These are phyloP conservation scores for Lasioglossum villosulum DNA, from an alignment of 2,888 invertebrate genomes.

Conservation along the genomic window DNA sequence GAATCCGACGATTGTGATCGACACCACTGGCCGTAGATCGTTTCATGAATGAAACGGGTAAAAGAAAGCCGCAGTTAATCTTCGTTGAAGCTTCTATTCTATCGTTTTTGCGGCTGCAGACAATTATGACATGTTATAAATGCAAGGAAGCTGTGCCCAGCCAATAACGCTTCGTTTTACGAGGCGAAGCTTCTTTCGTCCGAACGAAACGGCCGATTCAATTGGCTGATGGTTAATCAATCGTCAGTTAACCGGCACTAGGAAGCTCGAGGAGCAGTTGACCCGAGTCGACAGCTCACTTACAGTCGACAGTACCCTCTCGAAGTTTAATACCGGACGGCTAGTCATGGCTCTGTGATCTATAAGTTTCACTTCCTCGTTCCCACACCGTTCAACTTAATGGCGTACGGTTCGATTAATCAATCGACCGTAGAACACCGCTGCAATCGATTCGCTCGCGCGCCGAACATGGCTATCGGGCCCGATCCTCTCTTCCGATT, in stretches of 20 bases:
- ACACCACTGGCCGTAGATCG: neutral
- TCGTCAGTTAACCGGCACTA: conserved; percentile 30
- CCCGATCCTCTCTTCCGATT: conserved; percentile 20
- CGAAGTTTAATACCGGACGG: conserved; percentile 52
- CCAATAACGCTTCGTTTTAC: conserved; percentile 1
- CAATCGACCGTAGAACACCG: conserved; percentile 39
- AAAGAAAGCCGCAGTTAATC: neutral
- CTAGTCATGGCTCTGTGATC: conserved; percentile 65
- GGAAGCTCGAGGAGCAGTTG: conserved; percentile 52
- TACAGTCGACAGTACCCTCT: conserved; percentile 42
- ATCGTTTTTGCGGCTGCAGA: neutral
- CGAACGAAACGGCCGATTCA: conserved; percentile 30
- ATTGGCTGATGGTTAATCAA: conserved; percentile 40
- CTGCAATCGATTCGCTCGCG: conserved; percentile 36
- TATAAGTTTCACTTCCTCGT: conserved; percentile 70
- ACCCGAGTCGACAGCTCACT: conserved; percentile 63
- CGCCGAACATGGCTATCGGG: conserved; percentile 10
- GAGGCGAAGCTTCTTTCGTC: neutral
- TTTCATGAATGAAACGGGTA: neutral
- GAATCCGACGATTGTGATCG: neutral
- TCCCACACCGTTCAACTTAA: conserved; percentile 62
- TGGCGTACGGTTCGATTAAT: conserved; percentile 55
- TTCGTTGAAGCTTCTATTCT: neutral
- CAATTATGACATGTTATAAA: conserved; percentile 9
- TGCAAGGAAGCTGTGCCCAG: neutral